Base-by-base conservation (phyloP, 1,140 invertebrate genomes). In the Zaprionus inermis region DNA sequence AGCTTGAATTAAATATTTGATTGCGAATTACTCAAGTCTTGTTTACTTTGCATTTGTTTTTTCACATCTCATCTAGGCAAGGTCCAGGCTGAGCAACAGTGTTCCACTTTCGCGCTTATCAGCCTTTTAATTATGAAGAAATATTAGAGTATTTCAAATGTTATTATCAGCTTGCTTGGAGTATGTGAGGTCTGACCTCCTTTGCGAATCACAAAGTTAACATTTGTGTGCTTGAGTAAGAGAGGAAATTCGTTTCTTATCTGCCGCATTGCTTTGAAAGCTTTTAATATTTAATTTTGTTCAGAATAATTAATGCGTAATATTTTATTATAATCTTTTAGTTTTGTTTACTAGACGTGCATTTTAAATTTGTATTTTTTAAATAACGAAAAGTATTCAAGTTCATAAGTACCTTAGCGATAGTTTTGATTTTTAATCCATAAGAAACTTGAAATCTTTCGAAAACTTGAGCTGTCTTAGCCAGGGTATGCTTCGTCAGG, bases 31-130 rank as follows among this genome's bases (percentile, higher is more conserved):
- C 18, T 49, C 10, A 12, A 22, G 18, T 49, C 18, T 49, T 49
- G 44, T 22, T 49, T 18, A 49, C 44, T 49, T 11, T 18, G 44
- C 0, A 10, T 46, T 49, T 12, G 10, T 49, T 49, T 49, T 49
- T 49, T 2, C 6, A 12, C 18, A 22, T 49, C 10, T 49, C 18
- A 18, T 2, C 12, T 5, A 11, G n/a, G n/a, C n/a, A n/a, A n/a
- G n/a, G n/a, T n/a, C n/a, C n/a, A n/a, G n/a, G n/a, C n/a, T n/a
- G n/a, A n/a, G n/a, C n/a, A n/a, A n/a, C n/a, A n/a, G n/a, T 49
- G 44, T 22, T 49, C 44, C 44, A 49, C 11, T 49, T 49, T 16
- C n/a, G 18, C 18, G 10, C 44, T 49, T 49, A 49, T 49, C 44
- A 49, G 44, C 44, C 4, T 41, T 16, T 3, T 41, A 41, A 16